Evolutionary conservation across 2,113 vertebrate genomes (phyloP).

Genomic region (Cyrtonyx montezumae): DNA sequence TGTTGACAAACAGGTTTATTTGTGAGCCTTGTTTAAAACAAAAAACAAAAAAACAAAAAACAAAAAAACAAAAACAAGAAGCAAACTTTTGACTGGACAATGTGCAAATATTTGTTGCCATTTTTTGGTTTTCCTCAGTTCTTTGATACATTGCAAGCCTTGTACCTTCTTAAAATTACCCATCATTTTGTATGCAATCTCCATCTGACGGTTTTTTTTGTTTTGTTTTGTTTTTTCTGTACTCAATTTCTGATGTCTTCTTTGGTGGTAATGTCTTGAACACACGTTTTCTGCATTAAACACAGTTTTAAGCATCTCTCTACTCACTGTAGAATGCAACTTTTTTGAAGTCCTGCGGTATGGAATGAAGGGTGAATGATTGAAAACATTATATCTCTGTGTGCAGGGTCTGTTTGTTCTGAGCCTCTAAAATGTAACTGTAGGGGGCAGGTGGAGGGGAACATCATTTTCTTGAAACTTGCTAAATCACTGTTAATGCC

Average conservation of each 20-base stretch:
- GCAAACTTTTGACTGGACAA: slow-evolving; percentile 24
- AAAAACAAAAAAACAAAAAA: neutral
- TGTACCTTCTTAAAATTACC: slow-evolving; percentile 17
- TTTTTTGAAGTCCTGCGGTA: neutral
- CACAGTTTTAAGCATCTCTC: slow-evolving; percentile 18
- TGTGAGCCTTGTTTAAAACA: slow-evolving; percentile 20
- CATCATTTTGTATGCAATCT: slow-evolving; percentile 39
- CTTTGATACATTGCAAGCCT: slow-evolving; percentile 28
- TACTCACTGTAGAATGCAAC: neutral
- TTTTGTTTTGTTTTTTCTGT: neutral
- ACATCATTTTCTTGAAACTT: neutral
- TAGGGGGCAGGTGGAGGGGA: neutral
- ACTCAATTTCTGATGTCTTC: slow-evolving; percentile 37
- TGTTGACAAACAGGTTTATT: neutral
- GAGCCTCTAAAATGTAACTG: neutral
- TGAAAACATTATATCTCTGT: neutral
- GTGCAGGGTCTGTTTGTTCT: neutral
- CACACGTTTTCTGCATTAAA: slow-evolving; percentile 59
- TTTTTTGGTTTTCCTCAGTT: neutral
- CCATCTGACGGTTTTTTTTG: neutral
- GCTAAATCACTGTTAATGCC: neutral
- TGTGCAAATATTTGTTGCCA: slow-evolving; percentile 38
- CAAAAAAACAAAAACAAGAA: slow-evolving; percentile 21
- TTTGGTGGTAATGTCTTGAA: slow-evolving; percentile 16
- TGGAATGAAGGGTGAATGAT: neutral